A percentile compares a stretch with the other conserved stretches of the same genome.
These are phyloP conservation scores for Palloptera scutellata DNA, from an alignment of 2,888 invertebrate genomes.

Conservation along the genomic window DNA sequence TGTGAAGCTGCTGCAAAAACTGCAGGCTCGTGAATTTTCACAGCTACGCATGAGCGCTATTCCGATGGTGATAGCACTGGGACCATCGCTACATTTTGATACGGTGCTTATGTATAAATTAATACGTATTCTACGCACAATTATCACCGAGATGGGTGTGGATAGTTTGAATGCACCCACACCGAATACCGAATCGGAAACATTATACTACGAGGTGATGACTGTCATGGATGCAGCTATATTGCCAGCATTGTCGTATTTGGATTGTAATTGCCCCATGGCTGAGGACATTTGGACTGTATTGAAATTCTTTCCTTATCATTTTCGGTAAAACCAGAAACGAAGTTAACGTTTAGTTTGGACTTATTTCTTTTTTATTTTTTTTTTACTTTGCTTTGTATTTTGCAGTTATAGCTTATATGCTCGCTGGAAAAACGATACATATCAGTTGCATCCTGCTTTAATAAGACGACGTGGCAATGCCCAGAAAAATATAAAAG, in stretches of 20 bases:
- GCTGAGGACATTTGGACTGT: constrained; percentile 96
- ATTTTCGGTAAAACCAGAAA: constrained; percentile 70
- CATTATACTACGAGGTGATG: constrained; percentile 82
- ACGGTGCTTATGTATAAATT: constrained; percentile 91
- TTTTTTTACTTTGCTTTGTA: constrained; percentile 56
- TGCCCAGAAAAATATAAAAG: constrained; percentile 90
- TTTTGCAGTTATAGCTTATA: constrained; percentile 81
- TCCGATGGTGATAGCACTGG: constrained; percentile 85
- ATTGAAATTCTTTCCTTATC: constrained; percentile 85
- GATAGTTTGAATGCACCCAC: constrained; percentile 59
- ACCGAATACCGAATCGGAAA: constrained; percentile 63
- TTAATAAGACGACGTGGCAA: constrained; percentile 85
- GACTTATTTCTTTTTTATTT: neutral
- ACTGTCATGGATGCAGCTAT: constrained; percentile 88
- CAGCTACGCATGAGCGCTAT: constrained; percentile 80
- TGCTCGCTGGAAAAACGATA: constrained; percentile 95
- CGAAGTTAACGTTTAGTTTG: neutral
- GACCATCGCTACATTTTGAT: constrained; percentile 87
- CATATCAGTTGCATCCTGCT: constrained; percentile 81
- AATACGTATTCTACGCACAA: constrained; percentile 66
- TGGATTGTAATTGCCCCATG: constrained; percentile 94
- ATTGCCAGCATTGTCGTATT: constrained; percentile 87
- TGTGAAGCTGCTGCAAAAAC: constrained; percentile 48
- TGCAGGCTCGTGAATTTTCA: constrained; percentile 71
- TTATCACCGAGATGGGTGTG: constrained; percentile 61